phyloP scores from a whole-genome alignment of 2,888 invertebrate genomes.

The Caenorhabditis zanzibari region DNA sequence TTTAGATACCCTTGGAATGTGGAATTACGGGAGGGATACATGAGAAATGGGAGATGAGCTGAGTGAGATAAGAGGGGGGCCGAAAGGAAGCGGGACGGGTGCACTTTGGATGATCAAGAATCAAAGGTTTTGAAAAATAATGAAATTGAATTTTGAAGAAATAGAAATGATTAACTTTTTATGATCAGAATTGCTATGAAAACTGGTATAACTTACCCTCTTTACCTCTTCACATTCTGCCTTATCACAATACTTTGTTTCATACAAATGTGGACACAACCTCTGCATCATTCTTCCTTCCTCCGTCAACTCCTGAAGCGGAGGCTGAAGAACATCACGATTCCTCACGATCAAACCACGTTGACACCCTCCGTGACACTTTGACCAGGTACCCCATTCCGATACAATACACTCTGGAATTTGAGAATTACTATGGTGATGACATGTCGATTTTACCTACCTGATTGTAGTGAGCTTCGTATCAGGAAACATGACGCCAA shows the following conservation, averaged over 20 bases:
- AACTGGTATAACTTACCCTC: not conserved
- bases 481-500: not conserved
- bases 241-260: slow-evolving; percentile 61
- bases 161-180: too few species aligned
- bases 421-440: not conserved
- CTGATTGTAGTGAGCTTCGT: slow-evolving; percentile 15
- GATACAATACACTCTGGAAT: slow-evolving; percentile 73
- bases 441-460: not conserved
- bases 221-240: slow-evolving; percentile 12
- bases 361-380: slow-evolving; percentile 72
- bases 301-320: slow-evolving; percentile 67
- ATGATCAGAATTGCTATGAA: not conserved
- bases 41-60: slow-evolving; percentile 48
- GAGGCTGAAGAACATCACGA: slow-evolving; percentile 72
- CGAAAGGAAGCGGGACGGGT: slow-evolving; percentile 3
- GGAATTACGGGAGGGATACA: slow-evolving; percentile 12
- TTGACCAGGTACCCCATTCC: slow-evolving; percentile 71
- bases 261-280: slow-evolving; percentile 70
- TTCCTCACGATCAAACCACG: slow-evolving; percentile 68
- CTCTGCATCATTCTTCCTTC: slow-evolving; percentile 58
- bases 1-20: slow-evolving; percentile 12
- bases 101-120: slow-evolving; percentile 38
- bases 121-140: not conserved
- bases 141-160: too few species aligned
- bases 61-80: slow-evolving; percentile 30